Conservation (phyloP, 2,888 invertebrate species). For the Mesorhabditis belari region DNA sequence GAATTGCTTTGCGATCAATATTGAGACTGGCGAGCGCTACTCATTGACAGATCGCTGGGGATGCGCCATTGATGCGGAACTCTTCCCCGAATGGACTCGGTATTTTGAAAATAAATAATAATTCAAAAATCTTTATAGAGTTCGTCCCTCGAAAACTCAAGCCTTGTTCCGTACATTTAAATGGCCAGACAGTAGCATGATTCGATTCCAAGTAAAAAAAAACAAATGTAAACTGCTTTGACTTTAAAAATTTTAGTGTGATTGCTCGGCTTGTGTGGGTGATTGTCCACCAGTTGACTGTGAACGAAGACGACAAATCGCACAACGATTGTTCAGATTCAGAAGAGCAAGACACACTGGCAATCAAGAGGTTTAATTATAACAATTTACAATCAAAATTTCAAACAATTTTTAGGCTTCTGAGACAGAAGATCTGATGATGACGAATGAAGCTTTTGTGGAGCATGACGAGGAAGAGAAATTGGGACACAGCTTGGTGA, state of each 20-base stretch:
- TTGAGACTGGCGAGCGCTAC: conserved; percentile 50
- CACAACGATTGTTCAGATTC: conserved; percentile 7
- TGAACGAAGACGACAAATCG: conserved; percentile 3
- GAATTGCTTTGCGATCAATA: conserved; percentile 52
- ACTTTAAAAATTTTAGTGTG: conserved; percentile 33
- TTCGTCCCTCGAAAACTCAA: conserved; percentile 1
- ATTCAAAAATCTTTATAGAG: not conserved
- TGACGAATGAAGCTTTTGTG: not conserved
- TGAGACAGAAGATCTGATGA: not conserved
- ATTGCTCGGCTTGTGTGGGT: conserved; percentile 46
- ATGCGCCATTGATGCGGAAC: conserved; percentile 51
- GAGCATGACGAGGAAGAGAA: too few relatives aligned
- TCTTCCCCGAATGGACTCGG: conserved; percentile 51
- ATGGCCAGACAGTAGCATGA: conserved; percentile 52
- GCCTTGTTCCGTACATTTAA: conserved; percentile 50
- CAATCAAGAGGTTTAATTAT: too few relatives aligned
- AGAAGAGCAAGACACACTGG: conserved; percentile 6
- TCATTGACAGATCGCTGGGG: conserved; percentile 48
- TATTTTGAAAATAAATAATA: not conserved
- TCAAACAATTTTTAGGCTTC: too few relatives aligned
- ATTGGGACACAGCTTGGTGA: too few relatives aligned
- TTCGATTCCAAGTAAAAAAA: conserved; percentile 51
- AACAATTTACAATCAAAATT: too few relatives aligned
- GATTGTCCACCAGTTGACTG: conserved; percentile 26
- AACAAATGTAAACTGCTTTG: too few relatives aligned